phyloP scores from a whole-genome alignment of 2,888 invertebrate species.

The Melolontha melolontha region DNA sequence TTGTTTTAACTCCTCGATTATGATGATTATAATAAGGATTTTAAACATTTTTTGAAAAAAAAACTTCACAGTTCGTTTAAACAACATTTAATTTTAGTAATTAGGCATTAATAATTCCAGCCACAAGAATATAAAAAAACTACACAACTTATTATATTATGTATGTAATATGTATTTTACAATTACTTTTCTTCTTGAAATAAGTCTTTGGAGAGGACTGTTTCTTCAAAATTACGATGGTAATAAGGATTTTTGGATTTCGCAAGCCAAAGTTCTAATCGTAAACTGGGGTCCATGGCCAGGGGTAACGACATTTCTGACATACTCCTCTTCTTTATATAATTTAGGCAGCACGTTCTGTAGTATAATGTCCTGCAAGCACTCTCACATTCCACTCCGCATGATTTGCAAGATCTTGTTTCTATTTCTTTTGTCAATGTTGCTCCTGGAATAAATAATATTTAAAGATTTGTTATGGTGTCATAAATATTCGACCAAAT shows the following conservation, averaged over 20 bases:
- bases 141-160: background rate
- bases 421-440: slow-evolving; percentile 38
- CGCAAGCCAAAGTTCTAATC: slow-evolving; percentile 62
- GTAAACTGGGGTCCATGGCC: slow-evolving; percentile 60
- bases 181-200: slow-evolving; percentile 32
- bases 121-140: slow-evolving; percentile 40
- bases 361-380: slow-evolving; percentile 79
- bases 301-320: slow-evolving; percentile 52
- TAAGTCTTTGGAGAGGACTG: slow-evolving; percentile 31
- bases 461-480: too few relatives aligned
- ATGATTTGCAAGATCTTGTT: slow-evolving; percentile 71
- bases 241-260: slow-evolving; percentile 57
- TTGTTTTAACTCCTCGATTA: too few relatives aligned
- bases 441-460: slow-evolving; percentile 22
- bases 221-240: slow-evolving; percentile 41
- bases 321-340: slow-evolving; percentile 71
- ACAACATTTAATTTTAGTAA: slow-evolving; percentile 17
- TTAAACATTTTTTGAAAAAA: too few relatives aligned
- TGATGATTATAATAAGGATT: too few relatives aligned
- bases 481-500: background rate
- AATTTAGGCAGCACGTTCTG: slow-evolving; percentile 80
- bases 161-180: background rate
- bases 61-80: too few relatives aligned
- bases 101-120: slow-evolving; percentile 25
- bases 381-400: slow-evolving; percentile 75